phyloP scores from a whole-genome alignment of 2,888 invertebrate species.

The Brenthis hecate region DNA sequence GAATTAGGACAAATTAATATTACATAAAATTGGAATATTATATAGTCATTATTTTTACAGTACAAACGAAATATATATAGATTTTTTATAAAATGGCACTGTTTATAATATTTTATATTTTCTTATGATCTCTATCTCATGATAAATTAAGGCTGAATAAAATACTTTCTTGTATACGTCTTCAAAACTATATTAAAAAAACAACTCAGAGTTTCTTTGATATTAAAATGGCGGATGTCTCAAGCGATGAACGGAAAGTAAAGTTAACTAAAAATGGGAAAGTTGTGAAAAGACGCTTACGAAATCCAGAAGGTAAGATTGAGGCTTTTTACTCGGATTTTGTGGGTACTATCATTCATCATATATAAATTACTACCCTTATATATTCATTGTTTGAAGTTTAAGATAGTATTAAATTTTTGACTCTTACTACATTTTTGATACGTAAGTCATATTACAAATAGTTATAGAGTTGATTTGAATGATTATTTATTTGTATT shows the following conservation, averaged over 20 bases:
- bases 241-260: constrained; percentile 74
- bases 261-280: constrained; percentile 77
- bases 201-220: constrained; percentile 49
- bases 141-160: constrained; percentile 8
- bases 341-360: constrained; percentile 28
- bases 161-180: not conserved
- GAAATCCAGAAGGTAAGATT: constrained; percentile 76
- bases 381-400: constrained; percentile 26
- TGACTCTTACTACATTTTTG: constrained; percentile 78
- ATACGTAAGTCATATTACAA: constrained; percentile 49
- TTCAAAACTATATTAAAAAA: constrained; percentile 7
- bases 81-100: not conserved
- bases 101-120: not conserved
- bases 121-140: not conserved
- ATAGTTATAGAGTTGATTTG: constrained; percentile 37
- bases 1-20: no score
- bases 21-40: no score
- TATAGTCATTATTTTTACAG: not conserved
- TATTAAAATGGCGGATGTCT: constrained; percentile 82
- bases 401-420: constrained; percentile 45
- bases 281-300: constrained; percentile 73
- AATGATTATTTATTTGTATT: constrained; percentile 17
- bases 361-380: constrained; percentile 24
- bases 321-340: constrained; percentile 35
- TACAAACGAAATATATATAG: not conserved